Conservation (phyloP, 1,140 invertebrate species). For the Bombus superbus region DNA sequence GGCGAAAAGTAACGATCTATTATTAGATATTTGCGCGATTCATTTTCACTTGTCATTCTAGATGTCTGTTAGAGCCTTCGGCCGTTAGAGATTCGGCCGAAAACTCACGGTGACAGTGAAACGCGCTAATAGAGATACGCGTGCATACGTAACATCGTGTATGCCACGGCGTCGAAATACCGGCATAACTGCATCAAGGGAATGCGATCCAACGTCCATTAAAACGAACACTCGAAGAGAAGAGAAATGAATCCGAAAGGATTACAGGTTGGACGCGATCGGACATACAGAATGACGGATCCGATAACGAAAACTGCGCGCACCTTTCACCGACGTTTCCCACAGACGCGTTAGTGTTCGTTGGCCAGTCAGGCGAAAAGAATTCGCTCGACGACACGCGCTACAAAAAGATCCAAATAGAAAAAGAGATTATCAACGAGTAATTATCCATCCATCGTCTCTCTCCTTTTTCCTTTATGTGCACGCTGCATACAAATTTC, state of each 20-base stretch:
- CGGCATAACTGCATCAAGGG: conserved; percentile 27
- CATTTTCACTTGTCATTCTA: conserved; percentile 30
- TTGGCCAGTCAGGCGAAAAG: background rate
- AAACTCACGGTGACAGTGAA: conserved; percentile 35
- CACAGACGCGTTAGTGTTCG: background rate
- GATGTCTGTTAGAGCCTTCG: background rate
- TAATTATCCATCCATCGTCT: too few relatives aligned
- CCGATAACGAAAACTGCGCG: conserved; percentile 36
- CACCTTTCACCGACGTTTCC: conserved; percentile 35
- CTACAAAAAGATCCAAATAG: background rate
- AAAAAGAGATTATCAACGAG: too few relatives aligned
- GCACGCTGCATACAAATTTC: too few relatives aligned
- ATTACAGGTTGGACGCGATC: conserved; percentile 45
- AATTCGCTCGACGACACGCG: background rate
- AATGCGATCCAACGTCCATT: conserved; percentile 35
- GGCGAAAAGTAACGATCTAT: background rate
- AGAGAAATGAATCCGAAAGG: conserved; percentile 39
- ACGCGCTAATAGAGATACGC: conserved; percentile 25
- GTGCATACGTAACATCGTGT: conserved; percentile 11
- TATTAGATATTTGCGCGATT: conserved; percentile 13
- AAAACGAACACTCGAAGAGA: conserved; percentile 31
- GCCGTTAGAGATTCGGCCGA: background rate
- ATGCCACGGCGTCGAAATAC: background rate
- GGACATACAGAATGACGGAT: conserved; percentile 43
- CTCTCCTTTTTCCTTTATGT: too few relatives aligned